phyloP scores from a whole-genome alignment of 1,140 invertebrate species.

The Alviniconcha marisindica region DNA sequence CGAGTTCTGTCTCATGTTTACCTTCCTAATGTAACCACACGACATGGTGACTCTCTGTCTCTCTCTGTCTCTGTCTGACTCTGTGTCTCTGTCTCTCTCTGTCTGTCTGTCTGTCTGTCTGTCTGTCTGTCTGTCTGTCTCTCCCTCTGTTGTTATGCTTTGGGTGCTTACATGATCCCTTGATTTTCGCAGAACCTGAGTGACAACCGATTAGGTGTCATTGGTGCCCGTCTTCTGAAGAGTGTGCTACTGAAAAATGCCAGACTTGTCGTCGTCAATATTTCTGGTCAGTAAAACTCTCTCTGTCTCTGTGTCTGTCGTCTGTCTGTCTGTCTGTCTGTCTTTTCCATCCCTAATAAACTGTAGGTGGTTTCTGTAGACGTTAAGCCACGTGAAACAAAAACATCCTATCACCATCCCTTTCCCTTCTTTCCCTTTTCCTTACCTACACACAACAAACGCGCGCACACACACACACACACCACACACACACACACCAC shows the following conservation, averaged over 20 bases:
- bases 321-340: no score
- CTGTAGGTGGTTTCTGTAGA: no score
- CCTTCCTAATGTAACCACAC: background rate
- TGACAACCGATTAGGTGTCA: slow-evolving; percentile 44
- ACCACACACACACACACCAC: no score
- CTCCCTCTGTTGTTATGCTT: background rate
- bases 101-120: background rate
- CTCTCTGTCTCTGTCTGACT: background rate
- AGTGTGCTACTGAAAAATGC: slow-evolving; percentile 50
- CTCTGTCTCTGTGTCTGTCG: no score
- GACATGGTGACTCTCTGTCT: background rate
- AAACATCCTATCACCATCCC: no score
- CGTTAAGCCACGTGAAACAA: no score
- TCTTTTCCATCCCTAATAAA: no score
- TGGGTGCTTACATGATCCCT: background rate
- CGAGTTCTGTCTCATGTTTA: background rate
- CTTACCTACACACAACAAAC: no score
- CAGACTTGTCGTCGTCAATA: slow-evolving; percentile 45
- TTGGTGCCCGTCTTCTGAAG: slow-evolving; percentile 44
- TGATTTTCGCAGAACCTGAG: slow-evolving; percentile 43
- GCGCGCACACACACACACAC: no score
- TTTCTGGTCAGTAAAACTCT: slow-evolving; percentile 44
- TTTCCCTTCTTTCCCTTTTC: no score
- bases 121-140: background rate
- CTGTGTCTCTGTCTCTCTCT: background rate